Conservation (phyloP, 2,113 vertebrate species). For the Atherinomorus stipes region DNA sequence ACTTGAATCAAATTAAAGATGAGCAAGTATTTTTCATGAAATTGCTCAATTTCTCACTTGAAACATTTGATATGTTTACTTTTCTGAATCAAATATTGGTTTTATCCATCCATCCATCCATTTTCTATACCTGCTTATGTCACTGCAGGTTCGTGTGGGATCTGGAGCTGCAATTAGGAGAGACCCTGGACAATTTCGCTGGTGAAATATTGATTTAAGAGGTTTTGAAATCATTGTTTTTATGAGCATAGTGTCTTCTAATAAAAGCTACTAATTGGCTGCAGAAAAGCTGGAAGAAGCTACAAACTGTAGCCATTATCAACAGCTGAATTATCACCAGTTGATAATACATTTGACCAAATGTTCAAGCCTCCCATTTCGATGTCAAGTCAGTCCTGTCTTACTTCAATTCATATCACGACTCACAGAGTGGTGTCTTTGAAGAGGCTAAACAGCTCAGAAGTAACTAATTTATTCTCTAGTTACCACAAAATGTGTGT, state of each 20-base stretch:
- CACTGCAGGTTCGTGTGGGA: no score
- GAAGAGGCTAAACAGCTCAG: conserved; percentile 29
- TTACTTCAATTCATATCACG: conserved; percentile 9
- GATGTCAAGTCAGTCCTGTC: conserved; percentile 13
- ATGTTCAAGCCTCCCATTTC: conserved; percentile 1
- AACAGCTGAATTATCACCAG: not conserved
- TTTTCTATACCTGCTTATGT: no score
- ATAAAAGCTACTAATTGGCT: not conserved
- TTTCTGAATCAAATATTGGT: no score
- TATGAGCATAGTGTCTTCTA: not conserved
- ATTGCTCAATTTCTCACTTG: no score
- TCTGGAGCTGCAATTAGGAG: no score
- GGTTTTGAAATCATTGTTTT: no score
- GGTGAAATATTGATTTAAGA: no score
- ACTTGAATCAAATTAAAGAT: no score
- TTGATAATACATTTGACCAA: not conserved
- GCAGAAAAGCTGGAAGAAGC: conserved; percentile 1
- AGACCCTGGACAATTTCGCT: no score
- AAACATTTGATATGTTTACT: no score
- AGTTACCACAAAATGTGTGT: conserved; percentile 34
- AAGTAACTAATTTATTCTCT: conserved; percentile 45
- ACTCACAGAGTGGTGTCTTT: conserved; percentile 29
- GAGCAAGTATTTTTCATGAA: no score
- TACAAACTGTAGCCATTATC: not conserved
- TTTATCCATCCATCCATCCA: no score